Evolutionary conservation across 1,140 invertebrate species (phyloP).

Genomic region (Aphelenchoides besseyi): DNA sequence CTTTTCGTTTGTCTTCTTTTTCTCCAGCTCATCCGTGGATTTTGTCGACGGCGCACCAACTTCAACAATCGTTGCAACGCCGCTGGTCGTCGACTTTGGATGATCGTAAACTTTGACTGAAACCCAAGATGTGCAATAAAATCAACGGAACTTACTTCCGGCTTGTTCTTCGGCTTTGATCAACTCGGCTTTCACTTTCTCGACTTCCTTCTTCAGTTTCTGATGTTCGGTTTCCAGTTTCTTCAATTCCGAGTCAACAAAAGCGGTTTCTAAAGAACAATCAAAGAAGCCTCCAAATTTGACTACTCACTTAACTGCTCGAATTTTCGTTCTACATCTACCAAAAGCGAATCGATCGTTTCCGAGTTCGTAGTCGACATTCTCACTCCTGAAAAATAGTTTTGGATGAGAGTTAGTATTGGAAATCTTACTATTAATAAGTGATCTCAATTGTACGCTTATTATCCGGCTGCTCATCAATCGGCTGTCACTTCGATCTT

Average conservation of each 20-base stretch:
- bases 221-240: neutral
- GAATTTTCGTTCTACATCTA: neutral
- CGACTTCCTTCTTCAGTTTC: constrained; percentile 4
- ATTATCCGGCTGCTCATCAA: neutral
- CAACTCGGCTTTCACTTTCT: constrained; percentile 4
- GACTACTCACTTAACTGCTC: neutral
- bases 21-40: neutral
- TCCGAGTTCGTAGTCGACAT: neutral
- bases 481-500: neutral
- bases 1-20: neutral
- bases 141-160: neutral
- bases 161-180: neutral
- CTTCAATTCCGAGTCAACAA: neutral
- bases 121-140: neutral
- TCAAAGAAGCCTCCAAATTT: neutral
- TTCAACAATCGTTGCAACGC: neutral
- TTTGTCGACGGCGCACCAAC: neutral
- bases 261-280: neutral
- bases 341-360: neutral
- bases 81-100: neutral
- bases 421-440: neutral
- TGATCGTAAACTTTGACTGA: neutral
- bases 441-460: neutral
- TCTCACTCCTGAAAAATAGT: neutral
- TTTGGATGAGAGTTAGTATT: neutral